phyloP scores from a whole-genome alignment of 2,113 vertebrate genomes.

The Sylvia atricapilla region DNA sequence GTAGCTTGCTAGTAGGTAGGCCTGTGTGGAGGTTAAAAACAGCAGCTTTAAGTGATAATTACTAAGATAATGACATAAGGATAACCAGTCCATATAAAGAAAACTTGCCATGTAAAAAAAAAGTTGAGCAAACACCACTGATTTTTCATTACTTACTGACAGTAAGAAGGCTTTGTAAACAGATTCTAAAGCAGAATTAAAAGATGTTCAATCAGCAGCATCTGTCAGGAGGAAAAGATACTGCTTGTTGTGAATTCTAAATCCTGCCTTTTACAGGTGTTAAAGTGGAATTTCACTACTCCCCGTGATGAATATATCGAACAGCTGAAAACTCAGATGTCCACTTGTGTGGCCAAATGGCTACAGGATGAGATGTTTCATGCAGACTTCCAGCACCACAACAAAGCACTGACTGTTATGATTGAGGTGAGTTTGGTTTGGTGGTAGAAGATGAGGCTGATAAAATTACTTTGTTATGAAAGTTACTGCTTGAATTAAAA shows the following conservation, averaged over 20 bases:
- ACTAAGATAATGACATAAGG: neutral
- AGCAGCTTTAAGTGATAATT: neutral
- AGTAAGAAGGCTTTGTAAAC: neutral
- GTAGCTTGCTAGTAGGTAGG: neutral
- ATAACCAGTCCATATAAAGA: neutral
- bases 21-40: neutral
- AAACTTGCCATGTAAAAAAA: neutral
- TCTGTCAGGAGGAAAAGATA: neutral
- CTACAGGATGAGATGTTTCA: slow-evolving; percentile 96
- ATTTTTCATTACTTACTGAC: neutral
- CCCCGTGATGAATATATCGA: slow-evolving; percentile 96
- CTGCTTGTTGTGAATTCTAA: neutral
- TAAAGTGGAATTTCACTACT: slow-evolving; percentile 97
- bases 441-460: neutral
- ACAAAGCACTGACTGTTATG: slow-evolving; percentile 92
- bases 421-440: slow-evolving; percentile 82
- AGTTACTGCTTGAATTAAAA: neutral
- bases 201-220: neutral
- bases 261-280: slow-evolving; percentile 76
- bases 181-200: neutral
- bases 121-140: neutral
- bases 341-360: slow-evolving; percentile 90
- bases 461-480: neutral
- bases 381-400: slow-evolving; percentile 95
- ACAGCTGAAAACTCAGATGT: slow-evolving; percentile 96